Evolutionary conservation across 2,113 vertebrate genomes (phyloP).

Genomic region (Agelaius phoeniceus): DNA sequence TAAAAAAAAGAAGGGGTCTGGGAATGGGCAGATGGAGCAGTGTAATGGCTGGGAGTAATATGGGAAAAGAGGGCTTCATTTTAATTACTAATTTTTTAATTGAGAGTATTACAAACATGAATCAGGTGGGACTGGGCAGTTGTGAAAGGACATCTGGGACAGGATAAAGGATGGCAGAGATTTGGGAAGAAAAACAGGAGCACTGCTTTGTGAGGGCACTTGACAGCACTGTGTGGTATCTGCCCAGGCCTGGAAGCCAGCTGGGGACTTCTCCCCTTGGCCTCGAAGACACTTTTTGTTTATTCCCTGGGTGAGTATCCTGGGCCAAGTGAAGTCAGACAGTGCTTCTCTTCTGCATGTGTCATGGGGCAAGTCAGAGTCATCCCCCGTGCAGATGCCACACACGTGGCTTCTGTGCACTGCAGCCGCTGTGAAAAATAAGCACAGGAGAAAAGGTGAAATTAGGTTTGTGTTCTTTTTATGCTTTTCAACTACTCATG

Average conservation of each 20-base stretch:
- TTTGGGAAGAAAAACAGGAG: background rate
- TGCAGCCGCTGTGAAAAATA: background rate
- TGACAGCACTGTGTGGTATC: background rate
- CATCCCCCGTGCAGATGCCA: background rate
- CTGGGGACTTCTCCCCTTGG: background rate
- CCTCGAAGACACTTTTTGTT: fast-evolving
- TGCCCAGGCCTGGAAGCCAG: background rate
- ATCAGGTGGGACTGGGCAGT: constrained; percentile 34
- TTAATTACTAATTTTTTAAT: constrained; percentile 60
- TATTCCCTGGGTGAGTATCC: background rate
- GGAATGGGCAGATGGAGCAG: constrained; percentile 50
- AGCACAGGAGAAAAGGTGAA: background rate
- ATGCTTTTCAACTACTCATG: background rate
- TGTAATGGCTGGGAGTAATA: constrained; percentile 20
- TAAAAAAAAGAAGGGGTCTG: constrained; percentile 4
- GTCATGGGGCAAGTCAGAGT: background rate
- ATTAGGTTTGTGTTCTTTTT: background rate
- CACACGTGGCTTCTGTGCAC: fast-evolving
- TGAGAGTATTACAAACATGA: constrained; percentile 12
- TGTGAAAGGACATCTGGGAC: constrained; percentile 43
- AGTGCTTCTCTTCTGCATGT: background rate
- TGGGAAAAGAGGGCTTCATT: constrained; percentile 37
- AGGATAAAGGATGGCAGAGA: constrained; percentile 23
- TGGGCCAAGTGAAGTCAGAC: background rate
- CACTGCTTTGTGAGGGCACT: background rate